Evolutionary conservation across 2,888 invertebrate genomes (phyloP), one percentile per base, ranked within the genome.

Genomic region (Gymnosoma rotundatum): DNA sequence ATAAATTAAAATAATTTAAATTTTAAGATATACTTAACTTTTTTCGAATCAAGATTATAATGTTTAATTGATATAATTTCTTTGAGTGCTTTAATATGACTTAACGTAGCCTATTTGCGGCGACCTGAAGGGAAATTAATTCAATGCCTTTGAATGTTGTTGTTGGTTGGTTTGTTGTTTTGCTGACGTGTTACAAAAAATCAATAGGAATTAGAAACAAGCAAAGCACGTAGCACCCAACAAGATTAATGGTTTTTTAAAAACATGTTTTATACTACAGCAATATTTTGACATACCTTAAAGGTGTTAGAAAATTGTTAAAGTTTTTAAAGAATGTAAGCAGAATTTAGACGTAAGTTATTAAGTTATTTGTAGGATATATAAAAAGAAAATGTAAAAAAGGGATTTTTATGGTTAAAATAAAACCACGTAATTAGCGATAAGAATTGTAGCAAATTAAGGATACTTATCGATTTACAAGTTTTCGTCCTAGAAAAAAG

Each of bases 201-300:
- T 79, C 79, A 73, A 79, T 79, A 73, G 4, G 14, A 79, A 63
- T 45, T 69, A 63, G 36, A 63, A 64, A 48, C 45, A 63, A 56
- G n/a, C 61, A 10, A 63, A 9, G 36, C 78, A 63, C 69, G 61
- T 48, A 70, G 69, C 54, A 45, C 7, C 12, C 32, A n/a, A 32
- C n/a, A 78, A 70, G 70, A 78, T 78, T 63, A 70, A 78, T 63
- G 45, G n/a, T 25, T 18, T n/a, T 50, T 60, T 67, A 7, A 42
- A 10, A 14, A 42, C 42, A 14, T 42, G 42, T 42, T 42, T 42
- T 42, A 42, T 42, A 14, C 14, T 42, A 14, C 14, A 42, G 42
- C 14, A 14, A 2, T 10, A 14, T 10, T 42, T 42, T 42, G 42
- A 42, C 14, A 14, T 42, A 14, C 14, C 10, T 42, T 42, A 42